phyloP scores from a whole-genome alignment of 2,113 vertebrate species.

The Perognathus longimembris region DNA sequence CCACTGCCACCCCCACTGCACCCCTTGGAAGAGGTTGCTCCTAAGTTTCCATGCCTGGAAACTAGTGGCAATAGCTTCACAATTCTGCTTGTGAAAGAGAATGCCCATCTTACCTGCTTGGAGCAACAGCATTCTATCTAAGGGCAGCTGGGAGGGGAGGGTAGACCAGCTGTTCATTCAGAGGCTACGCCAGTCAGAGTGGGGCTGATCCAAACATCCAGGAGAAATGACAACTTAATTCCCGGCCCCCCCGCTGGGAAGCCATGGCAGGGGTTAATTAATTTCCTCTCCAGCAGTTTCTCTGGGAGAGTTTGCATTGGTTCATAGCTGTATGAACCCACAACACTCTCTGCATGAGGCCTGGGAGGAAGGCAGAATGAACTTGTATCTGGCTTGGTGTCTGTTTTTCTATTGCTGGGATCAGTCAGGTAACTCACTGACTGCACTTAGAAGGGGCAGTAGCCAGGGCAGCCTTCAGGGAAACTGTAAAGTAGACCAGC shows the following conservation, averaged over 20 bases:
- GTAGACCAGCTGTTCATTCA: constrained; percentile 44
- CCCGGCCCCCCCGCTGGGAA: constrained; percentile 56
- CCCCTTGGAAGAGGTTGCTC: constrained; percentile 42
- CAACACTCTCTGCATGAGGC: constrained; percentile 51
- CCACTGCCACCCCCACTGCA: too few relatives aligned
- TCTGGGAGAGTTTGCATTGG: constrained; percentile 69
- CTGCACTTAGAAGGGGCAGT: background rate
- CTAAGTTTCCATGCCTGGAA: constrained; percentile 19
- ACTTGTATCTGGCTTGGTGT: constrained; percentile 19
- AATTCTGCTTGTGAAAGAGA: constrained; percentile 25
- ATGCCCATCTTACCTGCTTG: background rate
- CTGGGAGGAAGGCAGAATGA: constrained; percentile 67
- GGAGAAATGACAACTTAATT: constrained; percentile 84
- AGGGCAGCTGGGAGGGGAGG: constrained; percentile 12
- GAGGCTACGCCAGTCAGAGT: constrained; percentile 65
- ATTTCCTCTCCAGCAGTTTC: constrained; percentile 78
- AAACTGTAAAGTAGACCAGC: background rate
- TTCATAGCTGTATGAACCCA: constrained; percentile 60
- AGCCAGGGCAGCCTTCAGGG: background rate
- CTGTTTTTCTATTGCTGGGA: background rate
- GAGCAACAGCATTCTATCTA: background rate
- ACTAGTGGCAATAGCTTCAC: background rate
- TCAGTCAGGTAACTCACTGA: background rate
- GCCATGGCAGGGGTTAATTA: constrained; percentile 81
- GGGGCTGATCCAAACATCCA: constrained; percentile 62